Percentiles rank a stretch among this genome's conserved stretches.
Evolutionary conservation across 2,888 invertebrate genomes (phyloP).

Genomic region (Allophyes oxyacanthae): DNA sequence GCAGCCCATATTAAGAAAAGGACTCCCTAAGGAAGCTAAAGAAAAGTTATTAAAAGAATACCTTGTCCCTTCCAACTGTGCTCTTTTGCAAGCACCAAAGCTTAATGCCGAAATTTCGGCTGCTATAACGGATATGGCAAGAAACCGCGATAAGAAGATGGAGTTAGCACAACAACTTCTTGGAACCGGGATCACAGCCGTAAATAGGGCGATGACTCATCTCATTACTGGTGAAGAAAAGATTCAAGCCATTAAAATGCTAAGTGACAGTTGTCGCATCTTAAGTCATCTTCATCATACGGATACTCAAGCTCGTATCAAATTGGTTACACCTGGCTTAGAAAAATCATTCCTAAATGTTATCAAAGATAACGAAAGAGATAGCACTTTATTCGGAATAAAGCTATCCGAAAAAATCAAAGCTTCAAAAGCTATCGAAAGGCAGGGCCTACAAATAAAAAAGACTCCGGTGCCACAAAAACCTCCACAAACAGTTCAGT

Average conservation of each 20-base stretch:
- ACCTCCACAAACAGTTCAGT: neutral
- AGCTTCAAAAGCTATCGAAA: neutral
- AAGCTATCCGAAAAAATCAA: neutral
- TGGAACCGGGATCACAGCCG: neutral
- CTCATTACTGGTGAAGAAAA: neutral
- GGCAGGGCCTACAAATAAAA: neutral
- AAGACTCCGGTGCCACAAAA: neutral
- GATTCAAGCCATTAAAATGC: neutral
- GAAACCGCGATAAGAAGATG: neutral
- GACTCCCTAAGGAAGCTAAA: conserved; percentile 1
- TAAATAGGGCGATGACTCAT: neutral
- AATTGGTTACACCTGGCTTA: neutral
- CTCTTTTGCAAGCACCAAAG: neutral
- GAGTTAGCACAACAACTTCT: neutral
- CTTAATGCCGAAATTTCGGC: neutral
- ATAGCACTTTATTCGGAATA: neutral
- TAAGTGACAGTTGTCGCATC: neutral
- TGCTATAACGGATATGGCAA: conserved; percentile 2
- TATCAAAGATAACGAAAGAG: neutral
- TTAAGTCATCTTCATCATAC: neutral
- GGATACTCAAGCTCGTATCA: neutral
- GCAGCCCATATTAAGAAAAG: conserved; percentile 1
- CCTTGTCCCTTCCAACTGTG: conserved; percentile 1
- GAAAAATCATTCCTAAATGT: neutral
- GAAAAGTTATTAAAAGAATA: neutral